These are phyloP conservation scores for Campopleginae sp. DNA, from an alignment of 2,888 invertebrate genomes.

Conservation along the genomic window DNA sequence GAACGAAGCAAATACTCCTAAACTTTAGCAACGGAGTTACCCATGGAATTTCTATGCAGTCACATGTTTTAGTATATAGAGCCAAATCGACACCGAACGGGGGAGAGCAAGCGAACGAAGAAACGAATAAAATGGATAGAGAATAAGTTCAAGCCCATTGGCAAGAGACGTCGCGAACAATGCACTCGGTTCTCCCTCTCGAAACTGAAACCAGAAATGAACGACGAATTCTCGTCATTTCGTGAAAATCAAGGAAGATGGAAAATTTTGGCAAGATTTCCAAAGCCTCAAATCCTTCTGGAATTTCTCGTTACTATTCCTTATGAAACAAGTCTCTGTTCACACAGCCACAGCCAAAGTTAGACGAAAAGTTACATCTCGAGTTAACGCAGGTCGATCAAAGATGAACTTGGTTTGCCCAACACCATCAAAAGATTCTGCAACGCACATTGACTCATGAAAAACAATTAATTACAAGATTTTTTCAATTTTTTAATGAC, in stretches of 20 bases:
- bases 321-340: conserved; percentile 16
- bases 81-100: conserved; percentile 29
- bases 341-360: conserved; percentile 4
- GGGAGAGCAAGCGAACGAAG: conserved; percentile 8
- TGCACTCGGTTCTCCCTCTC: conserved; percentile 40
- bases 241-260: conserved; percentile 17
- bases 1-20: conserved; percentile 59
- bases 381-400: neutral
- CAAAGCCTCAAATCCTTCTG: conserved; percentile 25
- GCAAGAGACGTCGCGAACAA: conserved; percentile 53
- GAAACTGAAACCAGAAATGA: conserved; percentile 22
- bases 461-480: neutral
- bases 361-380: conserved; percentile 8
- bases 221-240: conserved; percentile 45
- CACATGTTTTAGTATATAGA: conserved; percentile 35
- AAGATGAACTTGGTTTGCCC: neutral
- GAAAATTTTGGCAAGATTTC: conserved; percentile 13
- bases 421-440: neutral
- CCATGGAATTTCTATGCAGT: conserved; percentile 54
- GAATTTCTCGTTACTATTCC: conserved; percentile 17
- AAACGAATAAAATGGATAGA: conserved; percentile 20
- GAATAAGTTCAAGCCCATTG: conserved; percentile 11
- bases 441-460: neutral
- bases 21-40: conserved; percentile 65
- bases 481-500: too few relatives aligned